Conservation (phyloP, 2,888 invertebrate genomes). For the Electrophaes corylata region DNA sequence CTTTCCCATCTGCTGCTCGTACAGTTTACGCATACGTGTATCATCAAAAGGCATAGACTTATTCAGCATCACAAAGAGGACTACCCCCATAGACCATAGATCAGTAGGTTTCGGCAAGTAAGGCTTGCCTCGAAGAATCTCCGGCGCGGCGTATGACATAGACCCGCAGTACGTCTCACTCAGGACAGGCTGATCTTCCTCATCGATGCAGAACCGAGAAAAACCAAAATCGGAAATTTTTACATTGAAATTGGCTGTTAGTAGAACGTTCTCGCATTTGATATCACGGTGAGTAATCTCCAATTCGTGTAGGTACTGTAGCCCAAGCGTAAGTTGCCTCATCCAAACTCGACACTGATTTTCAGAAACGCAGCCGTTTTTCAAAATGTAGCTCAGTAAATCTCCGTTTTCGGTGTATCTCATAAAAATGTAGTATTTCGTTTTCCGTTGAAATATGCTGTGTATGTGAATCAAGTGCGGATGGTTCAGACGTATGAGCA, state of each 20-base stretch:
- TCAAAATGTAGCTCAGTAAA: constrained; percentile 88
- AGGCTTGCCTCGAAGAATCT: constrained; percentile 90
- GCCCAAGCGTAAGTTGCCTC: constrained; percentile 86
- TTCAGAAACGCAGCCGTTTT: constrained; percentile 88
- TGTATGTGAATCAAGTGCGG: constrained; percentile 91
- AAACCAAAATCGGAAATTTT: constrained; percentile 94
- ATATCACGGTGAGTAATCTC: constrained; percentile 91
- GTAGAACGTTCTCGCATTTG: constrained; percentile 91
- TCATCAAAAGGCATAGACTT: constrained; percentile 94
- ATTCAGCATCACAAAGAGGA: constrained; percentile 93
- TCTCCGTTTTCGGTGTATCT: constrained; percentile 91
- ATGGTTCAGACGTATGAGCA: constrained; percentile 89
- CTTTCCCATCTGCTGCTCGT: constrained; percentile 86
- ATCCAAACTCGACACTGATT: constrained; percentile 89
- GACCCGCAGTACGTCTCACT: constrained; percentile 95
- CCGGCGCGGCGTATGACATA: constrained; percentile 94
- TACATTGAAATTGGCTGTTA: constrained; percentile 89
- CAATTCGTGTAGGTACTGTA: constrained; percentile 90
- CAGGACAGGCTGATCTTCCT: constrained; percentile 69
- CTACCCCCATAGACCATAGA: constrained; percentile 91
- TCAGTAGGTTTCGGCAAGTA: constrained; percentile 90
- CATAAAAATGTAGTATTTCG: constrained; percentile 92
- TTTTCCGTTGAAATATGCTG: constrained; percentile 89
- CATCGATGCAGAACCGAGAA: constrained; percentile 79
- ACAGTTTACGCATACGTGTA: constrained; percentile 88